These are phyloP conservation scores for Machimus atricapillus DNA, from an alignment of 2,888 invertebrate genomes.

Conservation along the genomic window DNA sequence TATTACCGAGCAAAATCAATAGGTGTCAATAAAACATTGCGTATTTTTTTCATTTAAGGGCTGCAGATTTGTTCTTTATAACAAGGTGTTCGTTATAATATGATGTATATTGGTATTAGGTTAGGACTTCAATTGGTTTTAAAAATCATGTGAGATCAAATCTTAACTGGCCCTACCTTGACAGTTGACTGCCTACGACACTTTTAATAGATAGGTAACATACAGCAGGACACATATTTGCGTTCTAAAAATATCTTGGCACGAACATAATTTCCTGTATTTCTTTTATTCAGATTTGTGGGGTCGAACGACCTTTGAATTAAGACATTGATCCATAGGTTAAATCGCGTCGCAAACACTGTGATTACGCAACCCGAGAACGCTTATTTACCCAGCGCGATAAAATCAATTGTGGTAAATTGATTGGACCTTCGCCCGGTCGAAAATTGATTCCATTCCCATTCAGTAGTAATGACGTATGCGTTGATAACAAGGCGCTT, in stretches of 20 bases:
- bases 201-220: not conserved
- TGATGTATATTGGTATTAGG: too few relatives aligned
- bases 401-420: constrained; percentile 20
- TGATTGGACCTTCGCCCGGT: constrained; percentile 1
- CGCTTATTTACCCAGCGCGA: not conserved
- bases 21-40: too few relatives aligned
- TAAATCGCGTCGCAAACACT: not conserved
- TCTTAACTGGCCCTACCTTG: not conserved
- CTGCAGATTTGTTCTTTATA: too few relatives aligned
- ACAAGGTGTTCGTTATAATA: too few relatives aligned
- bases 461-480: not conserved
- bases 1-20: too few relatives aligned
- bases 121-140: too few relatives aligned
- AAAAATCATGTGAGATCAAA: not conserved
- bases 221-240: not conserved
- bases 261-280: not conserved
- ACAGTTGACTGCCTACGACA: not conserved
- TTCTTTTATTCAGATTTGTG: not conserved
- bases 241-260: not conserved
- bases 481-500: not conserved
- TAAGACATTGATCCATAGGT: not conserved
- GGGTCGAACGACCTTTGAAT: not conserved
- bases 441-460: not conserved
- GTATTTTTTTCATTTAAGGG: too few relatives aligned
- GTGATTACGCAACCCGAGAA: not conserved